These are phyloP conservation scores for Barypeithes pellucidus DNA, from an alignment of 2,888 invertebrate species.

Conservation along the genomic window DNA sequence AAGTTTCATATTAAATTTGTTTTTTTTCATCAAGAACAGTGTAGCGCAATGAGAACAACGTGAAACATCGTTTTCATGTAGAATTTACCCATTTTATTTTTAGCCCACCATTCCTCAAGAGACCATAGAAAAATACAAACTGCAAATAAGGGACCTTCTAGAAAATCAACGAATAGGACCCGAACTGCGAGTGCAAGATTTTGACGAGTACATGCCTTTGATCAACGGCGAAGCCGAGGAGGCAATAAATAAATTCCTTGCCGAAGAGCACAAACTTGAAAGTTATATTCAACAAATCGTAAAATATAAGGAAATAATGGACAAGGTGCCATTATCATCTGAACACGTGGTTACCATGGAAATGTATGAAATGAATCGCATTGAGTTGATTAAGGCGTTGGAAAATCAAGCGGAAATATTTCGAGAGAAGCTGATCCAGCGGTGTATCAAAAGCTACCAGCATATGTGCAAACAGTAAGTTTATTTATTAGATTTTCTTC, in stretches of 20 bases:
- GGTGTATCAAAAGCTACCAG: slow-evolving; percentile 88
- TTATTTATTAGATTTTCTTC: background rate
- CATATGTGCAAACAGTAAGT: slow-evolving; percentile 82
- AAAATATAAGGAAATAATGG: slow-evolving; percentile 77
- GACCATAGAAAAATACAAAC: slow-evolving; percentile 77
- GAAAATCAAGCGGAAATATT: slow-evolving; percentile 80
- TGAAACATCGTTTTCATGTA: too few species aligned
- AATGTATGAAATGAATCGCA: slow-evolving; percentile 89
- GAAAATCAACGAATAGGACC: slow-evolving; percentile 83
- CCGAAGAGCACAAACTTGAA: slow-evolving; percentile 77
- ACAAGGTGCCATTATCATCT: slow-evolving; percentile 75
- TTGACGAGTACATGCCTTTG: slow-evolving; percentile 85
- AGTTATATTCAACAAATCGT: slow-evolving; percentile 77
- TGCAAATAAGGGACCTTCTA: slow-evolving; percentile 76
- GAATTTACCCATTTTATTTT: too few species aligned
- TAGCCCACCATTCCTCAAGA: slow-evolving; percentile 85
- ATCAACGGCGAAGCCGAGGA: slow-evolving; percentile 83
- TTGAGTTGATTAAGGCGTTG: slow-evolving; percentile 82
- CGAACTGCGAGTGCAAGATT: slow-evolving; percentile 82
- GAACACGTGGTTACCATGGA: slow-evolving; percentile 84
- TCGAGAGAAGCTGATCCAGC: slow-evolving; percentile 79
- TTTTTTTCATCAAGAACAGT: too few species aligned
- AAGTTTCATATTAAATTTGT: too few species aligned
- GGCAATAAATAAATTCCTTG: slow-evolving; percentile 80
- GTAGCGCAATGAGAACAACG: too few species aligned